Evolutionary conservation across 37 sponge, comb jelly and placozoan genomes (phyloP).

Genomic region (Agelas oroides): DNA sequence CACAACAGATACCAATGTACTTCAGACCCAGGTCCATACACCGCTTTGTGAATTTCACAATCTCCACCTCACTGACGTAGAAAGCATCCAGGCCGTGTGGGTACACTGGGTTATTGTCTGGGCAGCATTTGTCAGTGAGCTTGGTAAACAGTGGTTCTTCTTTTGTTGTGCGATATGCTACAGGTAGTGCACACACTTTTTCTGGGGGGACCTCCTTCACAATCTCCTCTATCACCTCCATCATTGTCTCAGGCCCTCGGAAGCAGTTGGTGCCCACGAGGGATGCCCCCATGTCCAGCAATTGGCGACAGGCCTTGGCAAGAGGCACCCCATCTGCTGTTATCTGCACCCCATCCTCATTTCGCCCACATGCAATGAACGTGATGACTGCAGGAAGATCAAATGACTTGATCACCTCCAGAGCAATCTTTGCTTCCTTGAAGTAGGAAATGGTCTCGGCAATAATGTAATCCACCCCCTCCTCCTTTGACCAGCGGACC

Average conservation of each 20-base stretch:
- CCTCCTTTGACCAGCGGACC: slow-evolving; percentile 59
- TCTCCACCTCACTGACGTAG: slow-evolving; percentile 33
- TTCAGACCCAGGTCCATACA: slow-evolving; percentile 54
- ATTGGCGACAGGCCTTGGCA: slow-evolving; percentile 36
- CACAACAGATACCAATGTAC: slow-evolving; percentile 82
- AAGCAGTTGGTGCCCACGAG: slow-evolving; percentile 60
- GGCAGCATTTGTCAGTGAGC: slow-evolving; percentile 36
- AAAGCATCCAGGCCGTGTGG: slow-evolving; percentile 56
- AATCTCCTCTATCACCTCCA: slow-evolving; percentile 54
- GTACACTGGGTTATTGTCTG: slow-evolving; percentile 51
- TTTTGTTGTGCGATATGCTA: slow-evolving; percentile 70
- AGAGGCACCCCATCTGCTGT: slow-evolving; percentile 46
- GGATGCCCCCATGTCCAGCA: slow-evolving; percentile 58
- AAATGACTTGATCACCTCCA: slow-evolving; percentile 56
- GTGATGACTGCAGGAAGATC: slow-evolving; percentile 50
- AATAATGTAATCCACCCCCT: slow-evolving; percentile 69
- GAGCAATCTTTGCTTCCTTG: slow-evolving; percentile 52
- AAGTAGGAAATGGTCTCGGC: slow-evolving; percentile 54
- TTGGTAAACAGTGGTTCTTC: slow-evolving; percentile 33
- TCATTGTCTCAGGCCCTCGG: slow-evolving; percentile 59
- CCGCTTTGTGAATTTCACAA: slow-evolving; percentile 49
- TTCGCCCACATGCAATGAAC: neutral
- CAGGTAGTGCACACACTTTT: slow-evolving; percentile 59
- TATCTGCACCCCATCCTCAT: neutral
- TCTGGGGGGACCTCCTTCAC: slow-evolving; percentile 51